Conservation (phyloP, 2,113 vertebrate genomes). For the Apodemus sylvaticus region DNA sequence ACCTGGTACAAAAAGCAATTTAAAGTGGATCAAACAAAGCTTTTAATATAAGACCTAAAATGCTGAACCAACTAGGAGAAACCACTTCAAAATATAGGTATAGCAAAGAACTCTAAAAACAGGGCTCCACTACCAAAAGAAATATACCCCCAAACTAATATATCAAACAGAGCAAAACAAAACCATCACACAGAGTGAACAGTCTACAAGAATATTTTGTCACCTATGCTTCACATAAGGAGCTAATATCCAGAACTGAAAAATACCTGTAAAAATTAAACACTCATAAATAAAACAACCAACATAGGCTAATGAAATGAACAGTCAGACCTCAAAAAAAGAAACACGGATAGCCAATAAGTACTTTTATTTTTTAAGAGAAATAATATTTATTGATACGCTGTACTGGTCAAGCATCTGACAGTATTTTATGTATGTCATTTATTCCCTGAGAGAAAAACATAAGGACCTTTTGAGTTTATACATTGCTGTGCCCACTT, state of each 20-base stretch:
- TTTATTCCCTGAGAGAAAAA: neutral
- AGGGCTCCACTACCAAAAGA: neutral
- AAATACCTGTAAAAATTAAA: neutral
- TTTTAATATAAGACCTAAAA: neutral
- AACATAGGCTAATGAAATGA: neutral
- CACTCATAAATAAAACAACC: neutral
- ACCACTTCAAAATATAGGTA: neutral
- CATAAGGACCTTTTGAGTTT: neutral
- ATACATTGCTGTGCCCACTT: neutral
- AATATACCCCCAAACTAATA: neutral
- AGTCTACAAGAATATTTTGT: neutral
- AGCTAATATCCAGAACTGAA: neutral
- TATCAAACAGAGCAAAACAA: neutral
- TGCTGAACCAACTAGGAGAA: neutral
- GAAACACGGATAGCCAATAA: neutral
- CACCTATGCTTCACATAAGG: neutral
- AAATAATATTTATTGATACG: neutral
- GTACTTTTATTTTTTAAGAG: neutral
- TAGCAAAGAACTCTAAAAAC: neutral
- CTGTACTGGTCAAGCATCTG: neutral
- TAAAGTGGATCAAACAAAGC: neutral
- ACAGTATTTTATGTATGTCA: neutral
- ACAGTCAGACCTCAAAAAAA: neutral
- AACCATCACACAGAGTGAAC: neutral
- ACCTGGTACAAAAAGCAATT: neutral